Percentiles rank a stretch among this genome's conserved stretches.
Conservation (phyloP, 2,888 invertebrate genomes). For the Trisateles emortualis region DNA sequence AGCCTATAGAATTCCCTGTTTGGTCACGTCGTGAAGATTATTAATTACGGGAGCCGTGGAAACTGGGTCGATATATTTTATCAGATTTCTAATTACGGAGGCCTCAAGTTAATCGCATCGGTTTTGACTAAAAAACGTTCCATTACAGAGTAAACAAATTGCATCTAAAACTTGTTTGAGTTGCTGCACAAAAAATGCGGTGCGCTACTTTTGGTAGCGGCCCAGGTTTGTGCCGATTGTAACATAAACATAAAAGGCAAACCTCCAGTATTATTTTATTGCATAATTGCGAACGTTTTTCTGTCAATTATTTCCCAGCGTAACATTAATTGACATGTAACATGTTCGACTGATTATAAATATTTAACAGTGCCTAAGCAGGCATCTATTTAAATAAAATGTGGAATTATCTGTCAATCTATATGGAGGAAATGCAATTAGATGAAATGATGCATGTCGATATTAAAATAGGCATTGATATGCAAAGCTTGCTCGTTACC, state of each 20-base stretch:
- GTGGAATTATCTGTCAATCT: conserved; percentile 54
- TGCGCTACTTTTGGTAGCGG: conserved; percentile 60
- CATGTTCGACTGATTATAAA: conserved; percentile 70
- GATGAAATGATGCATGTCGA: conserved; percentile 84
- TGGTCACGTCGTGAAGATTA: conserved; percentile 67
- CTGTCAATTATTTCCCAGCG: conserved; percentile 76
- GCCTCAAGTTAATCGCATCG: conserved; percentile 50
- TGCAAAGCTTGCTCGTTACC: conserved; percentile 78
- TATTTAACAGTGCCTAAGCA: conserved; percentile 61
- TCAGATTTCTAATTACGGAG: conserved; percentile 62
- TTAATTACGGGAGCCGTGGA: conserved; percentile 68
- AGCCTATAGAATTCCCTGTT: conserved; percentile 66
- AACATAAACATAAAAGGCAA: conserved; percentile 66
- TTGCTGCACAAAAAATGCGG: conserved; percentile 53
- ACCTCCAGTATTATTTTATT: conserved; percentile 70
- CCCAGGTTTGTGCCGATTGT: conserved; percentile 51
- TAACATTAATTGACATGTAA: conserved; percentile 79
- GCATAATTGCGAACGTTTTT: conserved; percentile 72
- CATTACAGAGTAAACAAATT: conserved; percentile 60
- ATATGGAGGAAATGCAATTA: conserved; percentile 82
- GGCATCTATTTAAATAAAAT: conserved; percentile 43
- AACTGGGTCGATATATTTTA: conserved; percentile 67
- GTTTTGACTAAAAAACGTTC: conserved; percentile 56
- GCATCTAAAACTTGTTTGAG: conserved; percentile 45
- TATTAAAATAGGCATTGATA: conserved; percentile 84